Percentiles rank a stretch among this genome's conserved stretches.
These are phyloP conservation scores for Rostratula benghalensis DNA, from an alignment of 2,113 vertebrate genomes.

Conservation along the genomic window DNA sequence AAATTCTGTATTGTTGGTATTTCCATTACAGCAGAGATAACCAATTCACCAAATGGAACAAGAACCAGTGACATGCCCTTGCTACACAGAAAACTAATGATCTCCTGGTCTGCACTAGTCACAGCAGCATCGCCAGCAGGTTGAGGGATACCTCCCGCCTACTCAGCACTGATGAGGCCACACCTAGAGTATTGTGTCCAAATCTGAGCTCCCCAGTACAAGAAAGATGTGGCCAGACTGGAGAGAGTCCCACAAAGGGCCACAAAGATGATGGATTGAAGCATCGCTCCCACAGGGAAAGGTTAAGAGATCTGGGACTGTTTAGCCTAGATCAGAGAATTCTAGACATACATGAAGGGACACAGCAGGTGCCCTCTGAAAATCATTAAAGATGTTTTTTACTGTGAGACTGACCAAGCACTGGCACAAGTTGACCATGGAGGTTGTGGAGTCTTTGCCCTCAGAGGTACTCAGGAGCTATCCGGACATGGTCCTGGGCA, in stretches of 20 bases:
- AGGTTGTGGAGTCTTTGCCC: neutral
- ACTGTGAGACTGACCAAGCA: neutral
- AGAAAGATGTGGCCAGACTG: neutral
- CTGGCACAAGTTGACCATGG: neutral
- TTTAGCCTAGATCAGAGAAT: neutral
- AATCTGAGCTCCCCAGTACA: neutral
- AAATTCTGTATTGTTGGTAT: neutral
- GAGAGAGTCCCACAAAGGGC: neutral
- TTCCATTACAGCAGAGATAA: neutral
- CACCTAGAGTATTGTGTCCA: neutral
- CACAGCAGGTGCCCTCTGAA: neutral
- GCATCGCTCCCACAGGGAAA: neutral
- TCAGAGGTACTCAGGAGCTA: neutral
- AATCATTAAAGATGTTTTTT: neutral
- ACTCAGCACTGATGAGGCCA: neutral
- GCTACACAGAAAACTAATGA: neutral
- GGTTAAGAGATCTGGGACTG: neutral
- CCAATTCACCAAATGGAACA: neutral
- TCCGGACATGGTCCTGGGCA: neutral
- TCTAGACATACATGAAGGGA: neutral
- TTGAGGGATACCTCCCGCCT: neutral
- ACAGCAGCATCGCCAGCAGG: neutral
- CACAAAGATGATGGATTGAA: neutral
- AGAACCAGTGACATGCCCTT: neutral
- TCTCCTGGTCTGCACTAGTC: neutral